phyloP scores from a whole-genome alignment of 2,888 invertebrate genomes.

The Tuta absoluta region DNA sequence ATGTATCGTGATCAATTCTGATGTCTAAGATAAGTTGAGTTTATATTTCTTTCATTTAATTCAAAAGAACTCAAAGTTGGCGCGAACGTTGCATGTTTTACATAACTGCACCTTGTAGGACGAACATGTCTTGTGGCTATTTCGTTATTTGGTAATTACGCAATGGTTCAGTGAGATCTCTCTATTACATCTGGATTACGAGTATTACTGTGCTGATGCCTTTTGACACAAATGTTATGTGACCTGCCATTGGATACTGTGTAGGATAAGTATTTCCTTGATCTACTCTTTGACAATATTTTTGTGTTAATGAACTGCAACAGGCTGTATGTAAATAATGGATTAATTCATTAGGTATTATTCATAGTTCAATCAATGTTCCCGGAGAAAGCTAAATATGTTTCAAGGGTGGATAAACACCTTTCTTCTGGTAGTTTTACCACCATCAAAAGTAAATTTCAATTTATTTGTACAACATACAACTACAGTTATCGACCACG shows the following conservation, averaged over 20 bases:
- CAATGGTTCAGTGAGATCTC: neutral
- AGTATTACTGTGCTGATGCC: neutral
- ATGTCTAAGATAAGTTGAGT: neutral
- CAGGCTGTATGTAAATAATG: too few relatives aligned
- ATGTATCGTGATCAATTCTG: neutral
- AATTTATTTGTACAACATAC: too few relatives aligned
- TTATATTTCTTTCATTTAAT: neutral
- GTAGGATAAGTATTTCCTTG: too few relatives aligned
- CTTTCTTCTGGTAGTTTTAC: too few relatives aligned
- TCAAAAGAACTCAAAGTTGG: neutral
- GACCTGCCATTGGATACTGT: neutral
- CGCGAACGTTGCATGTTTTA: neutral
- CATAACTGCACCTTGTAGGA: slow-evolving; percentile 8
- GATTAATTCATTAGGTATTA: too few relatives aligned
- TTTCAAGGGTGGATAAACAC: too few relatives aligned
- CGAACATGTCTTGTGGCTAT: neutral
- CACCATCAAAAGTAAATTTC: too few relatives aligned
- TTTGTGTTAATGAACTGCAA: too few relatives aligned
- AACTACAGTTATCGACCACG: too few relatives aligned
- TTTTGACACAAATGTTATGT: neutral
- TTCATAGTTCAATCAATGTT: too few relatives aligned
- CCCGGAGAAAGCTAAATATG: too few relatives aligned
- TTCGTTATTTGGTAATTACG: neutral
- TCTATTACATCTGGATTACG: neutral
- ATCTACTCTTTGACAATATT: too few relatives aligned